Base-by-base conservation (phyloP, 2,797 vertebrate genomes). In the Chloroceryle inda region DNA sequence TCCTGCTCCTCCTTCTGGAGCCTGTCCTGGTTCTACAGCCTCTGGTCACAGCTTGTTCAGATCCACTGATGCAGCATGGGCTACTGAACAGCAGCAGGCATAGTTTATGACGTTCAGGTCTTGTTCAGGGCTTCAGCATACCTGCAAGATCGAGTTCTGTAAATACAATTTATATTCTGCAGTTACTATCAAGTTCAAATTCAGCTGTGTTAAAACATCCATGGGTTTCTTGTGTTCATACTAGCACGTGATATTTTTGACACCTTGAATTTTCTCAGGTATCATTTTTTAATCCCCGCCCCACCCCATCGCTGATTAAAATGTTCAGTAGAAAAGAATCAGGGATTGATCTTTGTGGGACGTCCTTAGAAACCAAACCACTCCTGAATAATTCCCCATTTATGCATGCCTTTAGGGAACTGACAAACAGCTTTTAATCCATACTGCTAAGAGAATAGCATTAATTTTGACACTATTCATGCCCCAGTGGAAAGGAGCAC, bases 401-500 rank as follows among this genome's bases (percentile, higher is more conserved):
- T 85, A 75, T 42, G 40, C 22, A 47, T 53, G 59, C 47, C 62
- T 86, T 79, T 62, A 62, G 76, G 86, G 74, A 88, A 55, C 62
- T 69, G 55, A 72, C 82, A 90, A 90, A 62, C 42, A 84, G 69
- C 77, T 90, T 96, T 96, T 93, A 81, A 96, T 86, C 82, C 61
- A 50, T 81, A 62, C 42, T 81, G 55, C 62, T 81, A 81, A 69
- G 69, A 95, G 53, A 85, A 62, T 19, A 75, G 35, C 76, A 78
- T 78, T 81, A 81, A 91, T 91, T 94, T 96, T 92, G 68, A 89
- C 68, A 88, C 82, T 85, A 44, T 94, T 94, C 81, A 84, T 50
- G 38, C 24, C 79, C 35, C 42, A 88, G 0, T 74, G 58, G 62
- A 94, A 91, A 91, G 55, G 62, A 89, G 6, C 31, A 62, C 20